Conservation (phyloP, 2,888 invertebrate species). For the Petrolisthes manimaculis region DNA sequence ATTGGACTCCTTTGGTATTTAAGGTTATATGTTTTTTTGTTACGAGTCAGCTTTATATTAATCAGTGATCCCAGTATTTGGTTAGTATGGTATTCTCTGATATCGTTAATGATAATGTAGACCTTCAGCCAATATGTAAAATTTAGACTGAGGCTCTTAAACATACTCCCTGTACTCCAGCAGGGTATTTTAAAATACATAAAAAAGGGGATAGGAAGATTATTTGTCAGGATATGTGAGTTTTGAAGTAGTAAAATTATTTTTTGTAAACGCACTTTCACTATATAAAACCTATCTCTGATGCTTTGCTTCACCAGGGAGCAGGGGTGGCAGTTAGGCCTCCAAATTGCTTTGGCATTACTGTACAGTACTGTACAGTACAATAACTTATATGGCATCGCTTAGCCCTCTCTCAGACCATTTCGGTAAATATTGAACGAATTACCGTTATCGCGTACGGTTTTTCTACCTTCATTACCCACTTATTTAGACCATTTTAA, state of each 20-base stretch:
- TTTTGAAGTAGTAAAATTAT: constrained; percentile 62
- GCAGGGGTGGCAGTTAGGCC: too few relatives aligned
- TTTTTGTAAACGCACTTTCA: constrained; percentile 40
- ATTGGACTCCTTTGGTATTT: constrained; percentile 1
- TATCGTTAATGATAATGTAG: constrained; percentile 33
- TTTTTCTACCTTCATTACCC: too few relatives aligned
- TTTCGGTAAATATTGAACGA: too few relatives aligned
- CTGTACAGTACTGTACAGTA: too few relatives aligned
- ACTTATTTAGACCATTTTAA: too few relatives aligned
- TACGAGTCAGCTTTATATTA: constrained; percentile 35
- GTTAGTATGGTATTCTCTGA: constrained; percentile 57
- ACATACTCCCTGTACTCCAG: constrained; percentile 40
- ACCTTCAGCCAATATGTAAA: constrained; percentile 29
- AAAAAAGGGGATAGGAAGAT: constrained; percentile 49
- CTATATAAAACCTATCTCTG: too few relatives aligned
- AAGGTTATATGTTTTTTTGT: constrained; percentile 33
- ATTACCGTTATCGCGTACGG: too few relatives aligned
- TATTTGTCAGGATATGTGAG: constrained; percentile 60
- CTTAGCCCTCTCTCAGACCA: too few relatives aligned
- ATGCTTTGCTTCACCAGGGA: too few relatives aligned
- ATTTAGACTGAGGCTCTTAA: constrained; percentile 42
- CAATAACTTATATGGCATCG: too few relatives aligned
- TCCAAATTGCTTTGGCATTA: too few relatives aligned
- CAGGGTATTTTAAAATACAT: constrained; percentile 59
- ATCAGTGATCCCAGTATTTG: constrained; percentile 51